Evolutionary conservation across 2,888 invertebrate species (phyloP), one percentile per base, ranked within the genome.

Genomic region (Parascotia fuliginaria): DNA sequence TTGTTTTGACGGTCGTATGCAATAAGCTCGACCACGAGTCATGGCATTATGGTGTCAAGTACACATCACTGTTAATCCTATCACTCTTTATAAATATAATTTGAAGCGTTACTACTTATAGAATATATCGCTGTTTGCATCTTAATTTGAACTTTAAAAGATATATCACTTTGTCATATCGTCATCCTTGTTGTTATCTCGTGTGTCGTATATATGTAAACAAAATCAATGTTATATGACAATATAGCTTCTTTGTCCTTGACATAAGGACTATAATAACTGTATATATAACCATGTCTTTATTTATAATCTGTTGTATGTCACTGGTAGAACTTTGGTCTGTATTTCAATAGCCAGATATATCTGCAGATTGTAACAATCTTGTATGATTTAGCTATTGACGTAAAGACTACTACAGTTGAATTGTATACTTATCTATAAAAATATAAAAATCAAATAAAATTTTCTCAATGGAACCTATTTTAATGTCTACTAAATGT

Each of bases 401-500:
- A 77, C 68, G 68, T 77, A 73, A 61, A 73, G 75, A 75, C 73
- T 71, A 71, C 52, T 45, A 58, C 48, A 57, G 60, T 75, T 78
- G 66, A 72, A 76, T 68, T 81, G 79, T 81, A 79, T 80, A 83
- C 79, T 72, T 79, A 73, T 73, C 76, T 78, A 76, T 76, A 59
- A 60, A 73, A 48, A 59, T 49, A 42, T 28, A 36, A 36, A 65
- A 62, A 54, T 54, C 50, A 55, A 66, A 73, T 75, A 74, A 75
- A 73, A 70, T 76, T 79, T 79, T 85, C 84, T 87, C 77, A 76
- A 81, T 85, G 82, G 80, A 82, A 83, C 77, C 70, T 84, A 85
- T 82, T 84, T 85, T 82, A 82, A 85, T 88, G 88, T 90, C 87
- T 89, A 89, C 83, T 89, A 83, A 89, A 91, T 90, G 91, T 91